A percentile compares a stretch with the other conserved stretches of the same genome.
Conservation (phyloP, 1,140 invertebrate species). For the Aplysia californica region DNA sequence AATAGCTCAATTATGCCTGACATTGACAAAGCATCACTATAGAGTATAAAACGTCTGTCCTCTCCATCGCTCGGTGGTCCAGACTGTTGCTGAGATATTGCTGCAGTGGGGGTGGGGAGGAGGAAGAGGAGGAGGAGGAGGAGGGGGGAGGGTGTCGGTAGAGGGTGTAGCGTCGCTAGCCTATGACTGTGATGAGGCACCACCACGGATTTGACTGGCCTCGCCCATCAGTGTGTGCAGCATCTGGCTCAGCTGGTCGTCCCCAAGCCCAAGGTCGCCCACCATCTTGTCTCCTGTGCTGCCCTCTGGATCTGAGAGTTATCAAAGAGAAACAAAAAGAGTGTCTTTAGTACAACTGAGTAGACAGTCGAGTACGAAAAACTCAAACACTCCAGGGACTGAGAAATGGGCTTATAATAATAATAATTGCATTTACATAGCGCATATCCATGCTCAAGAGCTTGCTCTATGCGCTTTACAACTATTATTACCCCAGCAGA, state of each 20-base stretch:
- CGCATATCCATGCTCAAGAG: too few relatives aligned
- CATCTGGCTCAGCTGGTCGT: conserved; percentile 60
- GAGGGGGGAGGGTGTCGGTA: too few relatives aligned
- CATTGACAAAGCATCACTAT: too few relatives aligned
- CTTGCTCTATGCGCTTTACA: too few relatives aligned
- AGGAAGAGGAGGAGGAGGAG: too few relatives aligned
- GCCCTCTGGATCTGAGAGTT: conserved; percentile 32
- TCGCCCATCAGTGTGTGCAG: conserved; percentile 60
- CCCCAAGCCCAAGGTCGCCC: conserved; percentile 49
- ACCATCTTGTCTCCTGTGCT: conserved; percentile 37
- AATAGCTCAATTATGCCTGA: too few relatives aligned
- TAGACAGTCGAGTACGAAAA: neutral
- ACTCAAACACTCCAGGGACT: neutral
- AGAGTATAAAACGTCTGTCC: too few relatives aligned
- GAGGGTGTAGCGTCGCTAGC: neutral
- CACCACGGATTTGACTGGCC: conserved; percentile 59
- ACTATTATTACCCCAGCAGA: too few relatives aligned
- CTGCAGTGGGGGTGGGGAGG: too few relatives aligned
- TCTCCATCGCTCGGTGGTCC: too few relatives aligned
- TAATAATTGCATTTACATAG: too few relatives aligned
- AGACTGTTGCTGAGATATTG: too few relatives aligned
- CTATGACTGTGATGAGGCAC: conserved; percentile 17
- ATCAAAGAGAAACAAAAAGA: neutral
- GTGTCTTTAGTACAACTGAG: neutral
- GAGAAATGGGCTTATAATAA: neutral